Evolutionary conservation across 2,113 vertebrate species (phyloP), one percentile per base, ranked within the genome.

Genomic region (Hydrolagus affinis): DNA sequence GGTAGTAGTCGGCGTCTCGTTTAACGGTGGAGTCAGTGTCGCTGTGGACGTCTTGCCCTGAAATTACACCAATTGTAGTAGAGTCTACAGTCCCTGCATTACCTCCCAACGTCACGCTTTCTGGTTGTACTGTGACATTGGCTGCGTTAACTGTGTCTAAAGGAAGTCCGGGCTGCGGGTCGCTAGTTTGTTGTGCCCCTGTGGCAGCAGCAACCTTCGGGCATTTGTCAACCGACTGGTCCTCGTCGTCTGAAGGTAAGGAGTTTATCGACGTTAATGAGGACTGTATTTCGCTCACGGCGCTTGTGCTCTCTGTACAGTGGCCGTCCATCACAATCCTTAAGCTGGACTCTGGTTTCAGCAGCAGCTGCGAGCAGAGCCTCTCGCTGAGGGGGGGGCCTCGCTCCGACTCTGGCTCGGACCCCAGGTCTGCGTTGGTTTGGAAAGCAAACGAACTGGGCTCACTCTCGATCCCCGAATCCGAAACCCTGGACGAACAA

Each of bases 261-360:
- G 97, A 98, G 88, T 98, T 98, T 89, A 98, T 98, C 59, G 98
- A 99, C n/a, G 97, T 98, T 86, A 99, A 91, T 28, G 98, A 99
- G 64, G 97, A 99, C 87, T 98, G 97, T 87, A 97, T 96, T 88
- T 96, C 97, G 87, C 97, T 98, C 28, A 98, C 91, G 85, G 91
- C 94, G 62, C 96, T 97, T 12, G 94, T 96, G 87, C 93, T 98
- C 90, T 98, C 96, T 21, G 94, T 95, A 88, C 92, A 94, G 62
- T 95, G 93, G 86, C 90, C 91, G 86, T 96, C 96, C 85, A 91
- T 69, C 32, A 90, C 72, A 3, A 89, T 90, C 88, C 91, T 93
- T 78, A 92, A 85, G 87, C 92, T 95, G 85, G 87, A 93, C 70
- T 92, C 92, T 0, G 92, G 87, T 88, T 93, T 96, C 30, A 94